Evolutionary conservation across 1,140 invertebrate genomes (phyloP).

Genomic region (Oedothorax gibbosus): DNA sequence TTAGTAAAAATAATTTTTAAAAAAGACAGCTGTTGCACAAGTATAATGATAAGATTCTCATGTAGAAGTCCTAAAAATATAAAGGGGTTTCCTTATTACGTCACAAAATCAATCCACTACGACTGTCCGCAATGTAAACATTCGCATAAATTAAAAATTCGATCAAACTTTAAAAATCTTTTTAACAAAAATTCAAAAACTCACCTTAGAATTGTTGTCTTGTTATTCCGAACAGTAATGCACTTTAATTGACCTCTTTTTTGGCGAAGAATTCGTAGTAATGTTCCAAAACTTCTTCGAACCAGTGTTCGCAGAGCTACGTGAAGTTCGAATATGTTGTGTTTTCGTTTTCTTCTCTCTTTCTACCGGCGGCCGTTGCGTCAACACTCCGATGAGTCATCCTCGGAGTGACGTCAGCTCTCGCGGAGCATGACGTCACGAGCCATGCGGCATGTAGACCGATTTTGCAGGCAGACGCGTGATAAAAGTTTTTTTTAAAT

Average conservation of each 20-base stretch:
- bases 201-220: not conserved
- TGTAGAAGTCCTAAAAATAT: constrained; percentile 1
- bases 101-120: constrained; percentile 16
- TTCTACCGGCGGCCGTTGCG: constrained; percentile 41
- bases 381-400: constrained; percentile 54
- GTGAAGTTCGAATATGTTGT: constrained; percentile 23
- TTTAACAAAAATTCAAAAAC: constrained; percentile 2
- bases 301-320: not conserved
- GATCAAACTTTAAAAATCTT: not conserved
- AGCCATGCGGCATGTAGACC: constrained; percentile 55
- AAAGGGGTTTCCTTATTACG: constrained; percentile 21
- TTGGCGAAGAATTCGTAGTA: not conserved
- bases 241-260: constrained; percentile 12
- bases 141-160: not conserved
- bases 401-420: constrained; percentile 46
- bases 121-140: not conserved
- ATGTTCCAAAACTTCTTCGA: not conserved
- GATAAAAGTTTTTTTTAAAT: not conserved
- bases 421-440: constrained; percentile 59
- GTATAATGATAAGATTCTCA: not conserved
- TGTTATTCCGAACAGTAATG: constrained; percentile 26
- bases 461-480: constrained; percentile 38
- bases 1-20: not conserved
- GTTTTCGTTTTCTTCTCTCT: constrained; percentile 14
- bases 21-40: not conserved